These are phyloP conservation scores for Leucozona laternaria DNA, from an alignment of 2,888 invertebrate species.

Conservation along the genomic window DNA sequence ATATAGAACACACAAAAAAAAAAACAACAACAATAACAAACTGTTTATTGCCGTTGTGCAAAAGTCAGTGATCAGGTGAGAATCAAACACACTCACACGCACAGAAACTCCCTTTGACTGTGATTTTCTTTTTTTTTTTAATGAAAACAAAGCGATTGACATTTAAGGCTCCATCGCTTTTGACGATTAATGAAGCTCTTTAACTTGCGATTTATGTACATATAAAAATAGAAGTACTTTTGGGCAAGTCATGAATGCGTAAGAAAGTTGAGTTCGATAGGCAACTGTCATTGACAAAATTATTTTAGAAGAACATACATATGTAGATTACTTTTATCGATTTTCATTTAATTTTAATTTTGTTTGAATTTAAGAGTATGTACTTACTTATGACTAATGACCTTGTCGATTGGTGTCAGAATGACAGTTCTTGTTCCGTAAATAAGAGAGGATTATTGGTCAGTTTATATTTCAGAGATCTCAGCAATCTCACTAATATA, in stretches of 20 bases:
- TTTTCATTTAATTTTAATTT: too few relatives aligned
- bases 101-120: slow-evolving; percentile 7
- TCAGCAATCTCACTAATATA: too few relatives aligned
- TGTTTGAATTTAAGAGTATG: too few relatives aligned
- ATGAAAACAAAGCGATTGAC: slow-evolving; percentile 1
- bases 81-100: slow-evolving; percentile 7
- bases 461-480: too few relatives aligned
- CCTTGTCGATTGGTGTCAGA: too few relatives aligned
- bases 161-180: slow-evolving; percentile 19
- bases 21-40: slow-evolving; percentile 40
- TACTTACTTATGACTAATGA: too few relatives aligned
- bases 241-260: background rate
- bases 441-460: too few relatives aligned
- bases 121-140: background rate
- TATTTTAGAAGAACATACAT: too few relatives aligned
- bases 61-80: slow-evolving; percentile 68
- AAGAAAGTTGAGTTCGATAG: background rate
- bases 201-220: background rate
- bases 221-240: background rate
- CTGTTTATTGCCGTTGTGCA: slow-evolving; percentile 41
- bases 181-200: slow-evolving; percentile 1
- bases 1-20: background rate
- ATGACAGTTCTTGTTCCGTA: too few relatives aligned
- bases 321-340: too few relatives aligned
- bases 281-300: background rate